These are phyloP conservation scores for Sebastes elongatus DNA, from an alignment of 2,797 vertebrate species.

Conservation along the genomic window DNA sequence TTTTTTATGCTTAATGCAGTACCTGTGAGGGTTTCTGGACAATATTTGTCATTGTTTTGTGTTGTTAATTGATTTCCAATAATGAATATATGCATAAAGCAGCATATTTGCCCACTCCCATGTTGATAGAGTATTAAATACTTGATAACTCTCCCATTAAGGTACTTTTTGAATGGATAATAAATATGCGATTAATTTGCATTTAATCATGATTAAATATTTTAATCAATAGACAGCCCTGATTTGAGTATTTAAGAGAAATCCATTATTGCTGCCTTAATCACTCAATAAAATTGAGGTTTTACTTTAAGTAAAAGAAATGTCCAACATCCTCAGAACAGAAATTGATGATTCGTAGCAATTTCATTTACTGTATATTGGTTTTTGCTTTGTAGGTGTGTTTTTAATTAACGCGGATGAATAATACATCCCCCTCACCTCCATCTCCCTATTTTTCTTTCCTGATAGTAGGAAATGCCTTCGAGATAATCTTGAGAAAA, in stretches of 20 bases:
- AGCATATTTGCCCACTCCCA: too few species aligned
- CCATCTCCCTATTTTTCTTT: background rate
- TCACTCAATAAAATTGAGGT: background rate
- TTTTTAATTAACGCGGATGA: slow-evolving; percentile 26
- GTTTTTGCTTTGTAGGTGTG: background rate
- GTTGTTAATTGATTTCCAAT: too few species aligned
- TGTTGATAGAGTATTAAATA: too few species aligned
- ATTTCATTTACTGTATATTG: slow-evolving; percentile 8
- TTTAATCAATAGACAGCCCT: too few species aligned
- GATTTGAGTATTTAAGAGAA: slow-evolving; percentile 6
- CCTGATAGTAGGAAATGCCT: background rate
- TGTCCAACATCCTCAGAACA: background rate
- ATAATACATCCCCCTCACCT: background rate
- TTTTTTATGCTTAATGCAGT: too few species aligned
- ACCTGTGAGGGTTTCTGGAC: too few species aligned
- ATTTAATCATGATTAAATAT: too few species aligned
- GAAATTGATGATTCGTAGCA: background rate
- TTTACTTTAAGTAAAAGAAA: slow-evolving; percentile 11
- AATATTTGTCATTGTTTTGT: too few species aligned
- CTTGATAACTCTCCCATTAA: too few species aligned
- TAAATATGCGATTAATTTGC: too few species aligned
- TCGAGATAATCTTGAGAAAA: slow-evolving; percentile 26
- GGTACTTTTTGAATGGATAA: too few species aligned
- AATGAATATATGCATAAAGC: too few species aligned
- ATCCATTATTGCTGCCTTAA: slow-evolving; percentile 5